Percentiles rank a stretch among this genome's conserved stretches.
These are phyloP conservation scores for Graphium colonna DNA, from an alignment of 2,888 invertebrate species.

Conservation along the genomic window DNA sequence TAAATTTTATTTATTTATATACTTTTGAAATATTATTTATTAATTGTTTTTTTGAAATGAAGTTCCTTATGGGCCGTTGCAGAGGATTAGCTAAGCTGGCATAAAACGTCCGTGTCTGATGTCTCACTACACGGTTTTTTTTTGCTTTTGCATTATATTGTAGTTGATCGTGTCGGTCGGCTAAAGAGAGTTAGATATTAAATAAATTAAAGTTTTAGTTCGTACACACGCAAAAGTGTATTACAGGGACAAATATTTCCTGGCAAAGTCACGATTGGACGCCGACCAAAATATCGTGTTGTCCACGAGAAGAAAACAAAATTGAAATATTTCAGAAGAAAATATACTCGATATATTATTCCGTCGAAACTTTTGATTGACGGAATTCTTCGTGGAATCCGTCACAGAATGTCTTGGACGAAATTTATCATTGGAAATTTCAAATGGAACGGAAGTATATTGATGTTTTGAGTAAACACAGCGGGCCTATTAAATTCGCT, in stretches of 20 bases:
- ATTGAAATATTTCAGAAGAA: constrained; percentile 40
- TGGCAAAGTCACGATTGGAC: constrained; percentile 39
- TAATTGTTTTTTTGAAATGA: no score
- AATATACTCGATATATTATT: no score
- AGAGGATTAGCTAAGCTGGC: no score
- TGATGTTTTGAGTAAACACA: constrained; percentile 19
- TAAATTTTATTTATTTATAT: no score
- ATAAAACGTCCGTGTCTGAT: no score
- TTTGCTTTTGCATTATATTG: no score
- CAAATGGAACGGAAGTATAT: constrained; percentile 13
- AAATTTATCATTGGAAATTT: constrained; percentile 8
- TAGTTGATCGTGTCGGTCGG: no score
- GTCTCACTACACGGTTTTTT: no score
- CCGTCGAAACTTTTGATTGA: neutral
- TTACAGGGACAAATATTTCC: constrained; percentile 7
- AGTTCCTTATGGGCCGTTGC: no score
- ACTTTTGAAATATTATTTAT: no score
- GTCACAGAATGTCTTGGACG: neutral
- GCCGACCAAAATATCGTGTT: constrained; percentile 40
- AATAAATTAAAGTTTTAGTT: constrained; percentile 10
- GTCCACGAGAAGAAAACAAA: constrained; percentile 38
- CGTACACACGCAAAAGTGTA: neutral
- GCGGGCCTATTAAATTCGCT: constrained; percentile 4
- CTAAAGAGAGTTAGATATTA: no score
- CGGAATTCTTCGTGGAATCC: constrained; percentile 12